Percentiles rank a stretch among this genome's conserved stretches.
Conservation (phyloP, 2,888 invertebrate species). For the Theristus sp. region DNA sequence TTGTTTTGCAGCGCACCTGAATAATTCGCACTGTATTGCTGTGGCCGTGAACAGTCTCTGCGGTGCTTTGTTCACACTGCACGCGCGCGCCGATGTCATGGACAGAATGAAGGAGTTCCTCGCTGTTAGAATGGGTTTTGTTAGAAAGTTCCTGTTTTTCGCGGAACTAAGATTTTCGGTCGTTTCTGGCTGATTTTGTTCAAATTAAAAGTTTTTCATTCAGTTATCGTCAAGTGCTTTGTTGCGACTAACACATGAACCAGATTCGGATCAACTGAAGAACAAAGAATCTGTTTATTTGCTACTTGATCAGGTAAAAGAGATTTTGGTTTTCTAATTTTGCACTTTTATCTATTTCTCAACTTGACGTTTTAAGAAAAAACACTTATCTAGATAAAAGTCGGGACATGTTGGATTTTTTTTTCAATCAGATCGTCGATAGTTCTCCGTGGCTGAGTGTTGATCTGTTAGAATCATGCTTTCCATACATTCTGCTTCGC, state of each 20-base stretch:
- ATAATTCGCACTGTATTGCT: conserved; percentile 96
- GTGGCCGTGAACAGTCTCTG: conserved; percentile 86
- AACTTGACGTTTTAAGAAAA: too few species aligned
- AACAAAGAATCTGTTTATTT: conserved; percentile 93
- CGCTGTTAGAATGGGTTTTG: conserved; percentile 36
- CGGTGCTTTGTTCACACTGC: conserved; percentile 84
- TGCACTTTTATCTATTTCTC: not conserved
- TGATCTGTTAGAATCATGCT: conserved; percentile 95
- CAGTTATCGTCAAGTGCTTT: conserved; percentile 80
- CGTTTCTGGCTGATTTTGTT: too few species aligned
- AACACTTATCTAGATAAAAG: not conserved
- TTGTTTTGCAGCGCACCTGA: conserved; percentile 81
- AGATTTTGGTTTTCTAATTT: not conserved
- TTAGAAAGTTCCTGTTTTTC: not conserved
- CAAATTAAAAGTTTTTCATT: too few species aligned
- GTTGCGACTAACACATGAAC: conserved; percentile 77
- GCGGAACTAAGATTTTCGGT: not conserved
- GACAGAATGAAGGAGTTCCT: conserved; percentile 88
- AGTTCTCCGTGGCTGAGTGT: conserved; percentile 94
- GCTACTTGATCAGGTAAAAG: conserved; percentile 55
- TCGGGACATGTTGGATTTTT: not conserved
- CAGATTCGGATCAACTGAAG: conserved; percentile 74
- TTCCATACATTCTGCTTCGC: conserved; percentile 88
- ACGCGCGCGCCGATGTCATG: conserved; percentile 84
- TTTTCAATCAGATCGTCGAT: conserved; percentile 58